phyloP scores from a whole-genome alignment of 2,113 vertebrate genomes.

The Epinephelus moara region DNA sequence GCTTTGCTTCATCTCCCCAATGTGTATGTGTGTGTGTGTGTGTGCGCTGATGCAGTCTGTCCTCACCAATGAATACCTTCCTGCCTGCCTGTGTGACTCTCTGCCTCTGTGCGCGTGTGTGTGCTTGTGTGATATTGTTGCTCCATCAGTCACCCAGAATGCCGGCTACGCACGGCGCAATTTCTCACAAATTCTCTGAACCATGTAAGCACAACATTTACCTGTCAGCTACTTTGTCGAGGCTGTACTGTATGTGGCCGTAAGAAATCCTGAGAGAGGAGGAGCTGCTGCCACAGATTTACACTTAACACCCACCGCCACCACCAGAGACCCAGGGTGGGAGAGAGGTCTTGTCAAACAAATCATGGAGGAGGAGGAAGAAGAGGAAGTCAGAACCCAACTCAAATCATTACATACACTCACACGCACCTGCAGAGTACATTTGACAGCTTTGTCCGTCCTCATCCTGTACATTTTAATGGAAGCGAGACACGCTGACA shows the following conservation, averaged over 20 bases:
- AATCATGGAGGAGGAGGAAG: constrained; percentile 11
- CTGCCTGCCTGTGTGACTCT: constrained; percentile 16
- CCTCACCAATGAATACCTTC: constrained; percentile 30
- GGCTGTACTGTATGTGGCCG: constrained; percentile 35
- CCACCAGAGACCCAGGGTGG: constrained; percentile 19
- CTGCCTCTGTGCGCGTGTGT: neutral
- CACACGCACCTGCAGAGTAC: neutral
- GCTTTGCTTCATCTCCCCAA: constrained; percentile 25
- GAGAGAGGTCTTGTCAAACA: constrained; percentile 36
- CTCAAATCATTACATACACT: neutral
- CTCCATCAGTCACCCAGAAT: constrained; percentile 70
- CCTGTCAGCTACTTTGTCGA: constrained; percentile 70
- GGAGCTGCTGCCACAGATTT: constrained; percentile 49
- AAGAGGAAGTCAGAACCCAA: neutral
- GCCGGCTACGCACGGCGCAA: constrained; percentile 43
- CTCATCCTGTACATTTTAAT: neutral
- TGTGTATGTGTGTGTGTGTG: neutral
- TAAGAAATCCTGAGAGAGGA: constrained; percentile 43
- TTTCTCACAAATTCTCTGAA: constrained; percentile 66
- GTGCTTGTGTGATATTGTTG: constrained; percentile 49
- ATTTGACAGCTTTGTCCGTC: neutral
- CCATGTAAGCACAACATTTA: constrained; percentile 73
- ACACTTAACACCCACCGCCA: constrained; percentile 38
- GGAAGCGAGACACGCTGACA: constrained; percentile 8
- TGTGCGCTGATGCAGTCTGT: constrained; percentile 13